These are phyloP conservation scores for Spondyliosoma cantharus DNA, from an alignment of 2,797 vertebrate genomes.

Conservation along the genomic window DNA sequence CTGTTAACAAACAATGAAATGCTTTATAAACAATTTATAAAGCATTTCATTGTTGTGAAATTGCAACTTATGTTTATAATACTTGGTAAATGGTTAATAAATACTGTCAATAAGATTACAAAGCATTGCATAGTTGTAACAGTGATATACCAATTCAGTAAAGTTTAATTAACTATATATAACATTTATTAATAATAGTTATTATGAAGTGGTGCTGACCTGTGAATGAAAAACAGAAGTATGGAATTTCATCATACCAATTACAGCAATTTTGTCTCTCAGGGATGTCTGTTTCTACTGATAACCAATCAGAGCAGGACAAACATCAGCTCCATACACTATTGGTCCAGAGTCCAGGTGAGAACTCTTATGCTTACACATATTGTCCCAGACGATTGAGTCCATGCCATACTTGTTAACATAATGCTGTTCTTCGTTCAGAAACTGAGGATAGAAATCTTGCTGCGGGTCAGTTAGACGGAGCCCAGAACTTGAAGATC, in stretches of 20 bases:
- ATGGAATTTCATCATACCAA: neutral
- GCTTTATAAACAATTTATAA: too few species aligned
- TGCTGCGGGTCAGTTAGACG: neutral
- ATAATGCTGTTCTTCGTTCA: constrained; percentile 10
- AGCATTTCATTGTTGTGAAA: too few species aligned
- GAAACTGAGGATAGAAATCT: neutral
- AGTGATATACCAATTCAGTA: too few species aligned
- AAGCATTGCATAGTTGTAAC: too few species aligned
- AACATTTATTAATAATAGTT: too few species aligned
- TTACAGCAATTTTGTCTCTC: neutral
- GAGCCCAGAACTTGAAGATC: neutral
- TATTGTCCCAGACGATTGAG: neutral
- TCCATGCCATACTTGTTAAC: neutral
- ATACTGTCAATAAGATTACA: too few species aligned
- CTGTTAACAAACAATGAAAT: too few species aligned
- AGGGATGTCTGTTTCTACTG: constrained; percentile 19
- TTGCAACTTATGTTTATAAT: too few species aligned
- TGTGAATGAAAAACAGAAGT: neutral
- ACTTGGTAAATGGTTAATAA: too few species aligned
- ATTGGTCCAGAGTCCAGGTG: constrained; percentile 21
- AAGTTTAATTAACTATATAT: too few species aligned
- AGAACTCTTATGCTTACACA: neutral
- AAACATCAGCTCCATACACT: neutral
- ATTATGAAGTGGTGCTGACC: neutral
- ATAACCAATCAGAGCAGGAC: neutral